Percentiles rank a stretch among this genome's conserved stretches.
phyloP scores from a whole-genome alignment of 2,797 vertebrate species.

The Potorous gilbertii region DNA sequence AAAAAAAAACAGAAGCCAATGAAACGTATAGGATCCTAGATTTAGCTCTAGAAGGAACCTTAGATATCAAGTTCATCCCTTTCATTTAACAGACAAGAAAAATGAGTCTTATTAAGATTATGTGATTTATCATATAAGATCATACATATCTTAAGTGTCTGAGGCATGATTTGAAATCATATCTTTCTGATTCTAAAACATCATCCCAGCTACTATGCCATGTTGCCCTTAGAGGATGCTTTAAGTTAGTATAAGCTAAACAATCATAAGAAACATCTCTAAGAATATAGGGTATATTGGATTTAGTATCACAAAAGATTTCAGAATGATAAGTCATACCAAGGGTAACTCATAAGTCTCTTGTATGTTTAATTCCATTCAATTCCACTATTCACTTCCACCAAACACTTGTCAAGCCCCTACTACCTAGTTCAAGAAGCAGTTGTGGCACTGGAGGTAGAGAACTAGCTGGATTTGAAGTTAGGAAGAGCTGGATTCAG shows the following conservation, averaged over 20 bases:
- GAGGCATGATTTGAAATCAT: background rate
- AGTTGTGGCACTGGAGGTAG: background rate
- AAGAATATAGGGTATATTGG: background rate
- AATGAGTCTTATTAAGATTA: too few species aligned
- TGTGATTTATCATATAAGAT: too few species aligned
- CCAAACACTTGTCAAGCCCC: background rate
- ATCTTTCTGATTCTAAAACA: background rate
- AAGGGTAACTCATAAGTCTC: background rate
- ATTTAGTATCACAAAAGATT: background rate
- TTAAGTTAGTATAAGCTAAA: background rate
- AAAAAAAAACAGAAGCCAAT: too few species aligned
- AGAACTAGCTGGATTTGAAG: background rate
- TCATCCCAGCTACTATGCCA: background rate
- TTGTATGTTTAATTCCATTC: background rate
- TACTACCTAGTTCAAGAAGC: background rate
- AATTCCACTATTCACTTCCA: background rate
- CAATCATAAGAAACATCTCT: background rate
- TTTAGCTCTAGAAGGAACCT: too few species aligned
- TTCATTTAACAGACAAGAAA: too few species aligned
- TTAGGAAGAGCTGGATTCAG: background rate
- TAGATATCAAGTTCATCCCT: too few species aligned
- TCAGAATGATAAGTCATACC: background rate
- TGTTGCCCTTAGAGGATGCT: background rate
- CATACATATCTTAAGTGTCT: too few species aligned
- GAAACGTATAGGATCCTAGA: too few species aligned